Evolutionary conservation across 2,113 vertebrate species (phyloP).

Genomic region (Zonotrichia leucophrys): DNA sequence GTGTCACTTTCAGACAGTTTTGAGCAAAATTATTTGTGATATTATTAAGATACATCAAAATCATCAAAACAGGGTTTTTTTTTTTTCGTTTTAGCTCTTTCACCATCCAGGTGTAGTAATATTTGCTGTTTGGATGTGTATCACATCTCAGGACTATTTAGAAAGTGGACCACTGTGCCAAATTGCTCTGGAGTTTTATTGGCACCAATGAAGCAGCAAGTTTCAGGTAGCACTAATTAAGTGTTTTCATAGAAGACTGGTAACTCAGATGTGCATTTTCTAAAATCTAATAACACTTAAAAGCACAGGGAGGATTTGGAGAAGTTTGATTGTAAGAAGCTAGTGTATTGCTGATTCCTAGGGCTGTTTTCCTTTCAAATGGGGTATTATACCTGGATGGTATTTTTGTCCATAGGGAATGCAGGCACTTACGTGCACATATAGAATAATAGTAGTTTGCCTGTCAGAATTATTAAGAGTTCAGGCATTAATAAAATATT

Average conservation of each 20-base stretch:
- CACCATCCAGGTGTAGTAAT: background rate
- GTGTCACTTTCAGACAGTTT: background rate
- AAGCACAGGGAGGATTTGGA: conserved; percentile 34
- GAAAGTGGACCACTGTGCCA: background rate
- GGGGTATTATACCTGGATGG: background rate
- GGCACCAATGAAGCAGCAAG: background rate
- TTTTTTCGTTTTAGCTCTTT: background rate
- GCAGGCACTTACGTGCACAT: background rate
- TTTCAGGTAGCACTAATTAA: background rate
- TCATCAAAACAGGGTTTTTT: background rate
- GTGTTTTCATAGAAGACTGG: conserved; percentile 4
- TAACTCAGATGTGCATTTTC: background rate
- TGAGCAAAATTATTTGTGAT: background rate
- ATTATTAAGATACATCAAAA: background rate
- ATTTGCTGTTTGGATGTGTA: background rate
- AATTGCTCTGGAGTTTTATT: background rate
- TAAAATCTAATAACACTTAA: conserved; percentile 59
- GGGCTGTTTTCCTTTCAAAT: conserved; percentile 35
- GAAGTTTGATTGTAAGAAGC: conserved; percentile 29
- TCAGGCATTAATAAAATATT: conserved; percentile 65
- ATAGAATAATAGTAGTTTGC: conserved; percentile 16
- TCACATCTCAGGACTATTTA: background rate
- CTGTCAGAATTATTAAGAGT: conserved; percentile 55
- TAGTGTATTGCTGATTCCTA: conserved; percentile 5
- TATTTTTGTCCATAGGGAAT: background rate